Evolutionary conservation across 2,888 invertebrate genomes (phyloP).

Genomic region (Willowsia nigromaculata): DNA sequence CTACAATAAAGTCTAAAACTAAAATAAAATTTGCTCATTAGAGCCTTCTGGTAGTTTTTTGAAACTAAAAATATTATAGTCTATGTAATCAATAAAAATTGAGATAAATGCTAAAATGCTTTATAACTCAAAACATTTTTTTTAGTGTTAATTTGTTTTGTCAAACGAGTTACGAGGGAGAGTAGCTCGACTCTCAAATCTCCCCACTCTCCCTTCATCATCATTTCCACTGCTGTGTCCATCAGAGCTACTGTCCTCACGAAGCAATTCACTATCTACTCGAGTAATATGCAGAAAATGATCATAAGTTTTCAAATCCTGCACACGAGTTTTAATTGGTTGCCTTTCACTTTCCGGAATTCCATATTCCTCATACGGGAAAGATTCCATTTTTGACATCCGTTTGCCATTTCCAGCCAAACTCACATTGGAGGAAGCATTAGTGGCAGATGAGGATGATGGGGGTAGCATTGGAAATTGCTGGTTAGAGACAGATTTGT

Average conservation of each 20-base stretch:
- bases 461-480: conserved; percentile 27
- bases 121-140: background rate
- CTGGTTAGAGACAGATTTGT: background rate
- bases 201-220: conserved; percentile 22
- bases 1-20: no score
- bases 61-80: no score
- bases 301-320: conserved; percentile 60
- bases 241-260: conserved; percentile 56
- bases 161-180: conserved; percentile 52
- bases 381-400: conserved; percentile 68
- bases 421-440: conserved; percentile 30
- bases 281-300: conserved; percentile 68
- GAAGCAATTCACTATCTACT: conserved; percentile 49
- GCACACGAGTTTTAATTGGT: conserved; percentile 59
- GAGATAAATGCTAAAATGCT: no score
- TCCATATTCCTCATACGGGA: conserved; percentile 71
- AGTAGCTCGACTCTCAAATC: conserved; percentile 62
- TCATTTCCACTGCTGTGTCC: conserved; percentile 43
- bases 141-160: background rate
- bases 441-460: conserved; percentile 35
- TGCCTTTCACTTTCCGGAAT: conserved; percentile 64
- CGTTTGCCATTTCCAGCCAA: conserved; percentile 57
- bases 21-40: no score
- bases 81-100: no score
- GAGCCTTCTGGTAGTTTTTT: no score